Evolutionary conservation across 1,140 invertebrate genomes (phyloP), one percentile per base, ranked within the genome.

Genomic region (Bombus waltoni): DNA sequence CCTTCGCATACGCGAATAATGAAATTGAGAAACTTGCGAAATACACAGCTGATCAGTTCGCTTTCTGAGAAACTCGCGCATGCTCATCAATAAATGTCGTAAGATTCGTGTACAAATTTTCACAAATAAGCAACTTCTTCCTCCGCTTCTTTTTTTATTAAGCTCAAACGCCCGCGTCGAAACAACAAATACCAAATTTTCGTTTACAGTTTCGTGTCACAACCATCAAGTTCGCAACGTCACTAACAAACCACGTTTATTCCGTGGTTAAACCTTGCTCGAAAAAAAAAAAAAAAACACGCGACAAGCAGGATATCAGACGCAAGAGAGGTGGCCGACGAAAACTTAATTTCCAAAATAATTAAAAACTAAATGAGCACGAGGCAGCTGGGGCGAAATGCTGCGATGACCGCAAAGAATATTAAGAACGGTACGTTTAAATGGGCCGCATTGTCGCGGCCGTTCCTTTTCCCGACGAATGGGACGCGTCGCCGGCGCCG

Each of bases 401-500:
- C 22, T 53, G 40, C 2, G 2, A 11, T 3, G 11, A 42, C 38
- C 40, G 76, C 25, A 10, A 35, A 35, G 62, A 44, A n/a, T 62
- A 62, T 81, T 35, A 59, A 73, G 53, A 35, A 62, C 38, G 53
- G 35, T 4, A 28, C 18, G 62, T 65, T 82, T 65, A 75, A 62
- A 35, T 13, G 57, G 15, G 65, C 42, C 10, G 65, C 81, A 70
- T 76, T 77, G 81, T 83, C 81, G 62, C 59, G 62, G 4, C 44
- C 11, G 22, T 74, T 70, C 73, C 65, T 77, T 83, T 62, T n/a
- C 9, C 47, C 13, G 62, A 57, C 66, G 74, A 68, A 71, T 76
- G 53, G 85, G 81, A 62, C 68, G 85, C 42, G 44, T 77, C 72
- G 84, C 59, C 28, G 59, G 44, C 77, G 70, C 40, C 70, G 68